A percentile compares a stretch with the other conserved stretches of the same genome.
These are phyloP conservation scores for Tribolium madens DNA, from an alignment of 1,140 invertebrate species.

Conservation along the genomic window DNA sequence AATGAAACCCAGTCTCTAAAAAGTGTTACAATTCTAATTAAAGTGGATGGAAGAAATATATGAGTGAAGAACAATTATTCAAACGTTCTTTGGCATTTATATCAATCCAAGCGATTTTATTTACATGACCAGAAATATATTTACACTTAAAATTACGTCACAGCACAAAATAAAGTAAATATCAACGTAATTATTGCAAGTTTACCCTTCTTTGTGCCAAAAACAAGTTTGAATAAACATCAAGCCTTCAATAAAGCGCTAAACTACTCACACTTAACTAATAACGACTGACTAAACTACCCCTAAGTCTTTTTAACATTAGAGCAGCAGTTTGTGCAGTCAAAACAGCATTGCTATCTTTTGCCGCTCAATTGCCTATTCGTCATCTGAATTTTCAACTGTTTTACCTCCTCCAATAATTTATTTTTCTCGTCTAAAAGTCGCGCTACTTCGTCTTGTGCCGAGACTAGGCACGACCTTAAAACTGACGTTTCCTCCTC, in stretches of 20 bases:
- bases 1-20: background rate
- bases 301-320: slow-evolving; percentile 60
- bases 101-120: background rate
- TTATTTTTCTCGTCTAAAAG: slow-evolving; percentile 80
- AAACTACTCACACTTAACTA: slow-evolving; percentile 25
- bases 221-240: slow-evolving; percentile 30
- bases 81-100: slow-evolving; percentile 31
- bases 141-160: background rate
- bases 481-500: slow-evolving; percentile 75
- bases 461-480: slow-evolving; percentile 71
- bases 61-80: slow-evolving; percentile 23
- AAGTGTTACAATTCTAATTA: background rate
- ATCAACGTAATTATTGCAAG: background rate
- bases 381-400: slow-evolving; percentile 71
- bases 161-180: background rate
- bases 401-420: slow-evolving; percentile 76
- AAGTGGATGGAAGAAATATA: slow-evolving; percentile 29
- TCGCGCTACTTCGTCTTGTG: slow-evolving; percentile 78
- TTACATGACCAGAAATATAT: background rate
- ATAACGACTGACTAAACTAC: slow-evolving; percentile 38
- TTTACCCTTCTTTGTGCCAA: slow-evolving; percentile 6
- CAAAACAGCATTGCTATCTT: slow-evolving; percentile 77
- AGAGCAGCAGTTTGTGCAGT: slow-evolving; percentile 73
- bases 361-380: slow-evolving; percentile 68
- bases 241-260: slow-evolving; percentile 12